Conservation (phyloP, 2,113 vertebrate genomes). For the Onychostoma macrolepis region DNA sequence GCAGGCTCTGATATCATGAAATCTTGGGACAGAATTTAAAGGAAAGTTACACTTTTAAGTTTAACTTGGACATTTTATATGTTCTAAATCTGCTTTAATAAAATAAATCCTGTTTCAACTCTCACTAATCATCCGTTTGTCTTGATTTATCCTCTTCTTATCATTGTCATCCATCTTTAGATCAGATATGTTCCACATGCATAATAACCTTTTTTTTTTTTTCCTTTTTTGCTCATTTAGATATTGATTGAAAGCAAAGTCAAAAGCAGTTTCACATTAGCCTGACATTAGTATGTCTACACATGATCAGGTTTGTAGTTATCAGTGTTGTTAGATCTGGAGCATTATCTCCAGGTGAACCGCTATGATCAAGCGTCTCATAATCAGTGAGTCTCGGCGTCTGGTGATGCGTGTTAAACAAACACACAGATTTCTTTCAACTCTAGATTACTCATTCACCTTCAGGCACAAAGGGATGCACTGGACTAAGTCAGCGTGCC, state of each 20-base stretch:
- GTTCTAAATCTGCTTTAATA: constrained; percentile 80
- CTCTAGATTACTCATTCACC: constrained; percentile 66
- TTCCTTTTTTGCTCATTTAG: background rate
- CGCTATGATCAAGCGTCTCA: background rate
- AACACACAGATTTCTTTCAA: constrained; percentile 76
- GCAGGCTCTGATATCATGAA: constrained; percentile 86
- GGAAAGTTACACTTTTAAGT: background rate
- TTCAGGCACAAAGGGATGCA: constrained; percentile 27
- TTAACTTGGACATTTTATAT: background rate
- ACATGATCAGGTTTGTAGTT: background rate
- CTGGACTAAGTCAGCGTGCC: background rate
- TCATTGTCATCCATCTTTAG: constrained; percentile 71
- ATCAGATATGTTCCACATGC: background rate
- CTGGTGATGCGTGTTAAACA: background rate
- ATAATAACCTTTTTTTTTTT: background rate
- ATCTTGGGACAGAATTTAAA: background rate
- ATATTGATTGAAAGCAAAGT: background rate
- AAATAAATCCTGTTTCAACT: constrained; percentile 74
- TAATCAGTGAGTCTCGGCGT: background rate
- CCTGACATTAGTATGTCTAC: background rate
- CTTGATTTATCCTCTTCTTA: background rate
- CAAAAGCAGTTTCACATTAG: background rate
- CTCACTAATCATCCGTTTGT: constrained; percentile 68
- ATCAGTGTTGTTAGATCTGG: background rate
- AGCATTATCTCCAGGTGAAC: background rate